phyloP scores from a whole-genome alignment of 2,888 invertebrate species.

The Slavum lentiscoides region DNA sequence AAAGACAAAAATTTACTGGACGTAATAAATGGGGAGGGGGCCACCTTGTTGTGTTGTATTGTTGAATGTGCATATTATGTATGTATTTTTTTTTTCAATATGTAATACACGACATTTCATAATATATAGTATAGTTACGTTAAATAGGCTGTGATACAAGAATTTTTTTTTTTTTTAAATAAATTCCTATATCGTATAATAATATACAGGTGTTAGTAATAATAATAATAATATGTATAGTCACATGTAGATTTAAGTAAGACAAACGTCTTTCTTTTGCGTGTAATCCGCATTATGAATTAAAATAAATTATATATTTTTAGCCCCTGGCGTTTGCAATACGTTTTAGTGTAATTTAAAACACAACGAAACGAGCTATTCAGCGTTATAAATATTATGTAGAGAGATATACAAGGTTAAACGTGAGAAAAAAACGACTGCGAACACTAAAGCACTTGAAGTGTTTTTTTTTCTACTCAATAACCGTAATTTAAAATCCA shows the following conservation, averaged over 20 bases:
- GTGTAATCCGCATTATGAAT: neutral
- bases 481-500: constrained; percentile 19
- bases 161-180: neutral
- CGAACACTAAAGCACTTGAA: neutral
- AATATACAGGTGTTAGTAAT: neutral
- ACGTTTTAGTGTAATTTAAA: constrained; percentile 13
- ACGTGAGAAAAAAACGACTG: neutral
- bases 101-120: neutral
- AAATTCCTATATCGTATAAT: neutral
- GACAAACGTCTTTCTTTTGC: constrained; percentile 6
- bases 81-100: neutral
- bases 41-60: too few relatives aligned
- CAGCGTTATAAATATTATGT: neutral
- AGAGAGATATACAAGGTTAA: constrained; percentile 18
- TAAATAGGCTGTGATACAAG: neutral
- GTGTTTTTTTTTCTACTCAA: neutral
- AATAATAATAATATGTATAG: neutral
- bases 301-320: neutral
- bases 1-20: too few relatives aligned
- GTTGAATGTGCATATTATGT: too few relatives aligned
- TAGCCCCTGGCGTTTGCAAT: neutral
- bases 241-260: constrained; percentile 5
- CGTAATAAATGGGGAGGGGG: too few relatives aligned
- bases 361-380: neutral
- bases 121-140: neutral